Evolutionary conservation across 2,797 vertebrate species (phyloP), one percentile per base, ranked within the genome.

Genomic region (Myotis findleyi): DNA sequence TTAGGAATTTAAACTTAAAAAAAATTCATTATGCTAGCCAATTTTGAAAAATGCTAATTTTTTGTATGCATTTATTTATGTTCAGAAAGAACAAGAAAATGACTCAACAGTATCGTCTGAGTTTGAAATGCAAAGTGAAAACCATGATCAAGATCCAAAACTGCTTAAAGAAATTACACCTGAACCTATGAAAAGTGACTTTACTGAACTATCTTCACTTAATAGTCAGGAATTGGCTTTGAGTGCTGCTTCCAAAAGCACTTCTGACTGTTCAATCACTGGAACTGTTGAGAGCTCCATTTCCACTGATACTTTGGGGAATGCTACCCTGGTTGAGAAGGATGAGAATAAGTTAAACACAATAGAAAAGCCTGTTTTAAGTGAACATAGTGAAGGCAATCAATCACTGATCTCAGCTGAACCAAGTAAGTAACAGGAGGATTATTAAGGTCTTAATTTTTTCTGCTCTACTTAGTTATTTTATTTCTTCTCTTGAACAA

Each of bases 401-500:
- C 96, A 85, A 11, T 95, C 94, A 3, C 91, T 97, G 92, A 94
- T 98, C 95, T 98, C 98, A 59, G 30, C 88, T 96, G 98, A 99
- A 86, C 98, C 98, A 98, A 99, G 99, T 99, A 98, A 98, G 98
- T 98, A 96, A 81, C 23, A 80, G n/a, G 36, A 93, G 20, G 55
- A 76, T 76, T 66, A 53, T 73, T n/a, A 87, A 92, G 36, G 20
- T 49, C 27, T 92, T 68, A 7, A 76, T 88, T 88, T 89, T 95
- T n/a, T 91, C 21, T 89, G 41, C 3, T 95, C 73, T 79, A 44
- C 12, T 73, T 87, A 55, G 12, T 64, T 77, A 25, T 76, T 93
- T 30, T 33, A 12, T 90, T 81, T 38, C 12, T 92, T 12, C 14
- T 25, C 6, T 82, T 41, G 47, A 83, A 59, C 41, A 93, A 21